These are phyloP conservation scores for Geotrupes spiniger DNA, from an alignment of 2,888 invertebrate genomes.

Conservation along the genomic window DNA sequence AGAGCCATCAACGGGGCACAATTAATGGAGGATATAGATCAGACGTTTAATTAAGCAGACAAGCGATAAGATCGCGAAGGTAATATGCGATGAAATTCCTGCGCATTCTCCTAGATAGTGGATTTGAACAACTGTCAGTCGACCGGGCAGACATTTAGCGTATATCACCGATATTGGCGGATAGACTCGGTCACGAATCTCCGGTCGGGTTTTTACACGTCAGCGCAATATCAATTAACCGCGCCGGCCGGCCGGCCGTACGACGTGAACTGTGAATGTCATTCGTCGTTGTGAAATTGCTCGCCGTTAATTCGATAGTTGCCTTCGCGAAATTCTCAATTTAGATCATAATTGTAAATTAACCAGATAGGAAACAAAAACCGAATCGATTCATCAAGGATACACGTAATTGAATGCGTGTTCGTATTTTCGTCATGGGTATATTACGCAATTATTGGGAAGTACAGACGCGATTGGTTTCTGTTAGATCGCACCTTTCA, in stretches of 20 bases:
- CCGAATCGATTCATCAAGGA: conserved; percentile 5
- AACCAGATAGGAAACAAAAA: not conserved
- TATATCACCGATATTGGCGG: conserved; percentile 26
- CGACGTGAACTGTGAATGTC: conserved; percentile 27
- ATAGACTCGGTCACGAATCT: conserved; percentile 26
- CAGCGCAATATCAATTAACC: conserved; percentile 30
- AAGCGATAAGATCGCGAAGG: not conserved
- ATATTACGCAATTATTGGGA: too few species aligned
- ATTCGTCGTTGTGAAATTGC: conserved; percentile 26
- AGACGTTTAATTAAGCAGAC: not conserved
- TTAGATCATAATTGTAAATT: conserved; percentile 5
- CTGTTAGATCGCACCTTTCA: too few species aligned
- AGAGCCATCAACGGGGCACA: not conserved
- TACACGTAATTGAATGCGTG: conserved; percentile 2
- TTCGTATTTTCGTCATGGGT: not conserved
- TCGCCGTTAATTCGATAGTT: conserved; percentile 2
- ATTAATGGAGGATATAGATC: conserved; percentile 3
- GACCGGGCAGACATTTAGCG: conserved; percentile 23
- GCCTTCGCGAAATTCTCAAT: conserved; percentile 6
- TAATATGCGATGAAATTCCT: conserved; percentile 5
- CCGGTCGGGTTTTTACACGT: conserved; percentile 26
- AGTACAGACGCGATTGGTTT: too few species aligned
- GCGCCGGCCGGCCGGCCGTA: conserved; percentile 23
- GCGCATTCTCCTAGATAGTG: not conserved
- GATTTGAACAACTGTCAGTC: conserved; percentile 2